Evolutionary conservation across 2,113 vertebrate species (phyloP).

Genomic region (Callorhinus ursinus): DNA sequence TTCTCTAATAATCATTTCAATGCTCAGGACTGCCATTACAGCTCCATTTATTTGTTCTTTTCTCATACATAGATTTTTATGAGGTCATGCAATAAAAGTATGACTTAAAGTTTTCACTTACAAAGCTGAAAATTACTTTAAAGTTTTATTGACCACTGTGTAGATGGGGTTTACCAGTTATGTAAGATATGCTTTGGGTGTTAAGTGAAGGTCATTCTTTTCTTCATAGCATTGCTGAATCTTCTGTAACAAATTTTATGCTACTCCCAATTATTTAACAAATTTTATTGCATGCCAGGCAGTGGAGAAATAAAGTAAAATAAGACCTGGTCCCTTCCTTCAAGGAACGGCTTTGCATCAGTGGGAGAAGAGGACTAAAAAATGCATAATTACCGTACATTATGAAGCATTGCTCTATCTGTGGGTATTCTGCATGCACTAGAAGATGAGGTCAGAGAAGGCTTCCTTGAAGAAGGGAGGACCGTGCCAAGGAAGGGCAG

Average conservation of each 20-base stretch:
- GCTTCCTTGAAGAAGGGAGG: neutral
- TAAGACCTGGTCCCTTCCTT: neutral
- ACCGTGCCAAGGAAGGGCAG: neutral
- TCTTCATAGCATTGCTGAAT: neutral
- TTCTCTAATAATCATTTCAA: neutral
- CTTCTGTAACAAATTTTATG: neutral
- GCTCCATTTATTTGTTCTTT: neutral
- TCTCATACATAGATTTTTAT: neutral
- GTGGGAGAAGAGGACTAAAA: neutral
- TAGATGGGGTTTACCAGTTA: neutral
- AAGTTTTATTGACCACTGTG: neutral
- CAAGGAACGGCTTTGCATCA: neutral
- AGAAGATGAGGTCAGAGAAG: neutral
- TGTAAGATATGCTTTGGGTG: neutral
- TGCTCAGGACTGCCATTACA: neutral
- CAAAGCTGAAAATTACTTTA: neutral
- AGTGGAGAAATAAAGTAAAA: neutral
- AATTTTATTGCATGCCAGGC: neutral
- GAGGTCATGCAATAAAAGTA: neutral
- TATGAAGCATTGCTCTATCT: neutral
- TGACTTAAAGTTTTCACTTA: slow-evolving; percentile 7
- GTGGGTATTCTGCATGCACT: neutral
- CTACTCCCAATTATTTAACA: neutral
- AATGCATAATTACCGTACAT: no score
- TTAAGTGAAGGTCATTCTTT: neutral